phyloP scores from a whole-genome alignment of 2,113 vertebrate species.

The Eulacestoma nigropectus region DNA sequence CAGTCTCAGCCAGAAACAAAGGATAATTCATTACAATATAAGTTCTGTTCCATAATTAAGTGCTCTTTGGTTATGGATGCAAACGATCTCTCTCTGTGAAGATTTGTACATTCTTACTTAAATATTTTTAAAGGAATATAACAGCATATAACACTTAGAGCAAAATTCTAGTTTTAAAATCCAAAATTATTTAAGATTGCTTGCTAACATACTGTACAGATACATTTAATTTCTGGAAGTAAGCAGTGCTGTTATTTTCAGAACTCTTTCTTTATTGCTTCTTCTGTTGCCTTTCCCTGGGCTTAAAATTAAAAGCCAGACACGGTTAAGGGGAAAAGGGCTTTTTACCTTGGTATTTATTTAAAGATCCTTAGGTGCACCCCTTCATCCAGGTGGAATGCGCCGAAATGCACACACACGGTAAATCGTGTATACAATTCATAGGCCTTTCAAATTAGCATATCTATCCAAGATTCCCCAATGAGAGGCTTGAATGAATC shows the following conservation, averaged over 20 bases:
- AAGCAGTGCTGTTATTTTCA: neutral
- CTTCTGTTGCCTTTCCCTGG: too few species aligned
- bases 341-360: too few species aligned
- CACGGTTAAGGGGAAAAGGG: too few species aligned
- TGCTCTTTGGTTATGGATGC: neutral
- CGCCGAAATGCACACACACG: too few species aligned
- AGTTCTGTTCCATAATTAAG: constrained; percentile 33
- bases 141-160: neutral
- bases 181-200: neutral
- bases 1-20: constrained; percentile 7
- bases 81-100: neutral
- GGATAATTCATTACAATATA: constrained; percentile 13
- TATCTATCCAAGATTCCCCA: too few species aligned
- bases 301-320: too few species aligned
- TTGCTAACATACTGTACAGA: neutral
- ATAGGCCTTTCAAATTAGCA: too few species aligned
- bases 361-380: too few species aligned
- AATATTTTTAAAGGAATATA: neutral
- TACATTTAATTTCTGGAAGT: neutral
- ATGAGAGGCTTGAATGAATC: too few species aligned
- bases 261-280: neutral
- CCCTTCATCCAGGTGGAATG: too few species aligned
- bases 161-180: neutral
- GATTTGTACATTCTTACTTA: neutral
- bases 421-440: too few species aligned